A percentile compares a stretch with the other conserved stretches of the same genome.
Evolutionary conservation across 2,888 invertebrate species (phyloP).

Genomic region (Archips xylosteana): DNA sequence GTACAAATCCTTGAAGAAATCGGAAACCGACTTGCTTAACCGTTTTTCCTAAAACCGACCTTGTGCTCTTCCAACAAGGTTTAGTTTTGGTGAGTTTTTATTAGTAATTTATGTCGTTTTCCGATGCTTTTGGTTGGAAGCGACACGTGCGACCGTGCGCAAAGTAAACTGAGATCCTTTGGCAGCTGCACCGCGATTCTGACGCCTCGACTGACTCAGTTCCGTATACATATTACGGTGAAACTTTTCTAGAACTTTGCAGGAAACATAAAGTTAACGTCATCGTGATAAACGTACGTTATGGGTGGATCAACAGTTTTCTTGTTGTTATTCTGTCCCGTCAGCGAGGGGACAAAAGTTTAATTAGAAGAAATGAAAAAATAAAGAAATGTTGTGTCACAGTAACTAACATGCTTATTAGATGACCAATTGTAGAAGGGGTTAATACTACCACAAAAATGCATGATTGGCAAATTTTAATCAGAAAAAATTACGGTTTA

Average conservation of each 20-base stretch:
- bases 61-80: conserved; percentile 43
- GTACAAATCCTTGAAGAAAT: conserved; percentile 48
- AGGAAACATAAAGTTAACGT: neutral
- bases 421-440: no score
- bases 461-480: no score
- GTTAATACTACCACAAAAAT: no score
- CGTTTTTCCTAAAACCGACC: conserved; percentile 42
- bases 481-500: no score
- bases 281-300: neutral
- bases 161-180: conserved; percentile 83
- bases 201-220: conserved; percentile 73
- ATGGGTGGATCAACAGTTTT: no score
- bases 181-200: conserved; percentile 77
- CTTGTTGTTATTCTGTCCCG: no score
- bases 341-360: no score
- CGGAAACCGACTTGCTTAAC: conserved; percentile 45
- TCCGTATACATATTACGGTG: conserved; percentile 35
- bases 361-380: no score
- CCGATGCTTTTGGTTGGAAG: conserved; percentile 36
- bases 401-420: no score
- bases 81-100: conserved; percentile 46
- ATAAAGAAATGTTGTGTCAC: no score
- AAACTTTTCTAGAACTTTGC: conserved; percentile 18
- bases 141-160: conserved; percentile 80
- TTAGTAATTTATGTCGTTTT: conserved; percentile 60